These are phyloP conservation scores for Trichonephila inaurata DNA, from an alignment of 1,140 invertebrate species.

Conservation along the genomic window DNA sequence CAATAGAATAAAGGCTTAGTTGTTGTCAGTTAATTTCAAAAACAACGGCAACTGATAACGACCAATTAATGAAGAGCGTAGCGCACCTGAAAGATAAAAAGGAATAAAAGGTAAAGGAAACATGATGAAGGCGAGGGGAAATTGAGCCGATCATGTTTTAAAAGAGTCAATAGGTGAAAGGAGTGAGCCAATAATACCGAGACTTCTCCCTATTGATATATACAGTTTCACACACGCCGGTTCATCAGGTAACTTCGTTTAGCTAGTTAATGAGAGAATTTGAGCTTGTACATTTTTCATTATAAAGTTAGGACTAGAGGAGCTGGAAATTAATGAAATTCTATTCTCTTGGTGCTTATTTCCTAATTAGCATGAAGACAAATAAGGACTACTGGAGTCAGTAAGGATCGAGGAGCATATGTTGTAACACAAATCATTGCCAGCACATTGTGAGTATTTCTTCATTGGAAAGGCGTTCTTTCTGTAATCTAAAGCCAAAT, in stretches of 20 bases:
- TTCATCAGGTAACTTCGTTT: background rate
- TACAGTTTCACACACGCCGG: background rate
- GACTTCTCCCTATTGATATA: background rate
- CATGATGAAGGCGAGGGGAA: background rate
- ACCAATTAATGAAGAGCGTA: conserved; percentile 26
- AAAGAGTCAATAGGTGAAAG: conserved; percentile 27
- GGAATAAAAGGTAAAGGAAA: background rate
- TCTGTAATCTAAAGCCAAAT: too few relatives aligned
- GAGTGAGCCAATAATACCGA: background rate
- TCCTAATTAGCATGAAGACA: conserved; percentile 17
- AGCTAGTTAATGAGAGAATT: background rate
- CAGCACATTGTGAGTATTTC: too few relatives aligned
- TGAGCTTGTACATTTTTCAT: conserved; percentile 5
- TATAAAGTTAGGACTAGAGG: background rate
- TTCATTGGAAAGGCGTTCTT: too few relatives aligned
- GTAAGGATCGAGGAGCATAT: background rate
- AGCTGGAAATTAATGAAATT: conserved; percentile 1
- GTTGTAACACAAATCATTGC: background rate
- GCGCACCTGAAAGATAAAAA: background rate
- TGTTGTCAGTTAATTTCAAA: background rate
- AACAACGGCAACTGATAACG: conserved; percentile 14
- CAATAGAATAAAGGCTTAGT: conserved; percentile 10
- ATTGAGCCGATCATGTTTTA: conserved; percentile 11
- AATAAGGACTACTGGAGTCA: background rate
- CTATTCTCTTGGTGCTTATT: conserved; percentile 4